These are phyloP conservation scores for Xiphydria camelus DNA, from an alignment of 2,888 invertebrate genomes.

Conservation along the genomic window DNA sequence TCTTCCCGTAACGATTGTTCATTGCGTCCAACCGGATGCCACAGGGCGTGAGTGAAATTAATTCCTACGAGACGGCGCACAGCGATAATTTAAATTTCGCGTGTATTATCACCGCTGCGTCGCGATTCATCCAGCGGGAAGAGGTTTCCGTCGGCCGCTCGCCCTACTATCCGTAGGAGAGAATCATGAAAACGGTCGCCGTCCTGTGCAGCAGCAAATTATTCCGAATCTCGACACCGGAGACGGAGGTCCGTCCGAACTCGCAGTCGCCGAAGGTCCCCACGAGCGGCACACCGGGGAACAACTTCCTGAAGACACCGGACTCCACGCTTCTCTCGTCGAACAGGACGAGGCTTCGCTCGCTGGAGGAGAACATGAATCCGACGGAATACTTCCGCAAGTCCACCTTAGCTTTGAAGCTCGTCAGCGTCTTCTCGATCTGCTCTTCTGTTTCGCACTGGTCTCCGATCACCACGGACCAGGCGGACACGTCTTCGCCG, in stretches of 20 bases:
- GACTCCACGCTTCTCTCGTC: conserved; percentile 38
- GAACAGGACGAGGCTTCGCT: conserved; percentile 35
- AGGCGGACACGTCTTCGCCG: conserved; percentile 40
- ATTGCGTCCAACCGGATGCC: no score
- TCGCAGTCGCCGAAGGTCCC: conserved; percentile 50
- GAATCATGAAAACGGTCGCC: conserved; percentile 45
- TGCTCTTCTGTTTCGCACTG: conserved; percentile 6
- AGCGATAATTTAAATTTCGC: no score
- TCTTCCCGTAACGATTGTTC: no score
- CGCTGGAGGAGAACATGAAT: conserved; percentile 49
- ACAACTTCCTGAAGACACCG: conserved; percentile 42
- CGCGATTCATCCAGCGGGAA: no score
- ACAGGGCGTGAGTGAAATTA: no score
- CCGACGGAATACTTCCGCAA: conserved; percentile 44
- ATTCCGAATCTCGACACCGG: not conserved
- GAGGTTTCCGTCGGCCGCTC: no score
- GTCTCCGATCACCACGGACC: conserved; percentile 41
- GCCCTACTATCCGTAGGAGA: conserved; percentile 41
- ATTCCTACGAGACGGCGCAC: no score
- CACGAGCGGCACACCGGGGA: conserved; percentile 45
- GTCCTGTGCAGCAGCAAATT: no score
- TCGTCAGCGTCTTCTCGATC: conserved; percentile 31
- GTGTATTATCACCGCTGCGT: no score
- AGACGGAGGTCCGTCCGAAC: conserved; percentile 31
- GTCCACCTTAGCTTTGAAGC: conserved; percentile 31